Conservation (phyloP, 2,797 vertebrate genomes). For the Mormyrus hasselquistii region DNA sequence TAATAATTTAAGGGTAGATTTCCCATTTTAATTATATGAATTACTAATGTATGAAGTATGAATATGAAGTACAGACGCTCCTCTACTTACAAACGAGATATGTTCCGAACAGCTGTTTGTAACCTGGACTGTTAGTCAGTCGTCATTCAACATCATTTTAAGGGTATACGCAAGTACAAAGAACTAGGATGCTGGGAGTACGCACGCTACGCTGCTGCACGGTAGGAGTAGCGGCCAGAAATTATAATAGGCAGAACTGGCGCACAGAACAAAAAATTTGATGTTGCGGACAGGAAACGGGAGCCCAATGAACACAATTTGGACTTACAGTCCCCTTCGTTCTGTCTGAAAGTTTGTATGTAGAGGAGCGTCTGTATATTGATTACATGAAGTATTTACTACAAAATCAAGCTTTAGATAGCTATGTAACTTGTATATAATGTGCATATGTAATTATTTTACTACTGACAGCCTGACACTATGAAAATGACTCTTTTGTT, state of each 20-base stretch:
- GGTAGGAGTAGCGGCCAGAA: not conserved
- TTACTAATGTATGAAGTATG: not conserved
- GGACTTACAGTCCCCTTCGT: not conserved
- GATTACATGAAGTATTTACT: not conserved
- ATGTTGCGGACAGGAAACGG: not conserved
- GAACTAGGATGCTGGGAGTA: not conserved
- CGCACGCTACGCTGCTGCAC: not conserved
- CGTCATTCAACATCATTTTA: not conserved
- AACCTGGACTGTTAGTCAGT: not conserved
- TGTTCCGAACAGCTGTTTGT: not conserved
- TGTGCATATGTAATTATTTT: not conserved
- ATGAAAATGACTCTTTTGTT: not conserved
- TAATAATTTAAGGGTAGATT: not conserved
- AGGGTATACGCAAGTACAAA: not conserved
- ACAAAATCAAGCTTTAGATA: not conserved
- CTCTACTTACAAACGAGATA: not conserved
- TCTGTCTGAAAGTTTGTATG: not conserved
- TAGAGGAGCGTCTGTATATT: not conserved
- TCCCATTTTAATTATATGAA: not conserved
- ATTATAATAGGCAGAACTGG: not conserved
- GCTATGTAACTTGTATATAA: not conserved
- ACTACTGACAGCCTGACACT: not conserved
- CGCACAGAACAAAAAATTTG: not conserved
- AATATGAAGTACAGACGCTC: not conserved
- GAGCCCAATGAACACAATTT: not conserved